A percentile compares a stretch with the other conserved stretches of the same genome.
These are phyloP conservation scores for Armadillidium nasatum DNA, from an alignment of 1,140 invertebrate species.

Conservation along the genomic window DNA sequence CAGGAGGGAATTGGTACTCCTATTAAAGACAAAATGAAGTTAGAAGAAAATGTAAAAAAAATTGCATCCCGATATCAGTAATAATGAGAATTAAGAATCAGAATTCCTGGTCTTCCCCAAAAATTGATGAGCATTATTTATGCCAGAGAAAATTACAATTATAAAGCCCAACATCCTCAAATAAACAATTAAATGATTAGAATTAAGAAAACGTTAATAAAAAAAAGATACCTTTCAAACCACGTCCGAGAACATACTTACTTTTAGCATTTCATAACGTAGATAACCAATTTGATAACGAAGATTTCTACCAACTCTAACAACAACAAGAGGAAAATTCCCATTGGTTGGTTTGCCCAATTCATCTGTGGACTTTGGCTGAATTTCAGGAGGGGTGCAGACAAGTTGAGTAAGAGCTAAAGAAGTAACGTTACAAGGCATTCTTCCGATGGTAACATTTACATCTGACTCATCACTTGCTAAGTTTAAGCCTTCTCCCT, in stretches of 20 bases:
- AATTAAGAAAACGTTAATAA: too few relatives aligned
- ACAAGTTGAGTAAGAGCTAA: slow-evolving; percentile 80
- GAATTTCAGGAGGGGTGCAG: slow-evolving; percentile 78
- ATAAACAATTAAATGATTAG: too few relatives aligned
- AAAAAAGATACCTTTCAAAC: background rate
- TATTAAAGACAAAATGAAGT: background rate
- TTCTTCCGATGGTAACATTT: slow-evolving; percentile 82
- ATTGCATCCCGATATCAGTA: too few relatives aligned
- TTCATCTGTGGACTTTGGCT: slow-evolving; percentile 63
- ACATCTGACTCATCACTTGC: slow-evolving; percentile 93
- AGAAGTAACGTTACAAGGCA: slow-evolving; percentile 87
- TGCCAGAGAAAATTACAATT: too few relatives aligned
- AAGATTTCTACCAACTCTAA: slow-evolving; percentile 75
- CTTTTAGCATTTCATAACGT: slow-evolving; percentile 50
- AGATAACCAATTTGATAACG: slow-evolving; percentile 69
- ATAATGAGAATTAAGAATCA: too few relatives aligned
- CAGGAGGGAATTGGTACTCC: slow-evolving; percentile 68
- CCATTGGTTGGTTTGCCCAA: slow-evolving; percentile 48
- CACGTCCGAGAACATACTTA: background rate
- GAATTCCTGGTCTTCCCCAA: too few relatives aligned
- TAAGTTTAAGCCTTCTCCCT: slow-evolving; percentile 80
- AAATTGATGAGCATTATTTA: too few relatives aligned
- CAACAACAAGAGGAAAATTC: slow-evolving; percentile 51
- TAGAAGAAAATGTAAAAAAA: background rate
- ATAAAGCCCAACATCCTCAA: too few relatives aligned